These are phyloP conservation scores for Calidris pygmaea DNA, from an alignment of 2,113 vertebrate species.

Conservation along the genomic window DNA sequence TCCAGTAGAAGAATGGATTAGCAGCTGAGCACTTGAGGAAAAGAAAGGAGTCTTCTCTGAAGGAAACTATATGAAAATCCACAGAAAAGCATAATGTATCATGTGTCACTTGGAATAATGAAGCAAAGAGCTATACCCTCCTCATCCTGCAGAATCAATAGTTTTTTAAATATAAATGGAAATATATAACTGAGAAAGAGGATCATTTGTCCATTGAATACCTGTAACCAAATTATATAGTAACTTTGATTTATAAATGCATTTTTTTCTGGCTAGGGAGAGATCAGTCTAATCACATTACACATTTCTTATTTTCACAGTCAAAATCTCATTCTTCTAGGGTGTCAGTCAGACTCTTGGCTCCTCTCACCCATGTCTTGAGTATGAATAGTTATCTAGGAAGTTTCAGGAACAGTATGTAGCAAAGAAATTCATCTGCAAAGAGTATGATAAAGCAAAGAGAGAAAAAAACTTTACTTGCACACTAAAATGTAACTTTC, in stretches of 20 bases:
- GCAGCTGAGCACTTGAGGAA: neutral
- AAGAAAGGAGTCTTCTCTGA: neutral
- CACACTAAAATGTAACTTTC: neutral
- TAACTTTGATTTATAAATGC: conserved; percentile 3
- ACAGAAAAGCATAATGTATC: conserved; percentile 10
- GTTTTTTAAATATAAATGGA: neutral
- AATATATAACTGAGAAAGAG: neutral
- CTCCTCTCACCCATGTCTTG: neutral
- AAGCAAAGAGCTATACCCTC: neutral
- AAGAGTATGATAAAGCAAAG: neutral
- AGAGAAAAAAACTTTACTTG: neutral
- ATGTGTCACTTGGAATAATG: neutral
- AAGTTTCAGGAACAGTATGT: neutral
- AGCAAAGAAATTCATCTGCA: neutral
- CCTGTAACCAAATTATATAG: neutral
- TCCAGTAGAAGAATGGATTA: neutral
- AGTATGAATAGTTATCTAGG: neutral
- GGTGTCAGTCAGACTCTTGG: neutral
- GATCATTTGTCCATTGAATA: neutral
- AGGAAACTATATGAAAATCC: neutral
- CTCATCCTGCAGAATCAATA: neutral
- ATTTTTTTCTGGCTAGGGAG: neutral
- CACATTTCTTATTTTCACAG: neutral
- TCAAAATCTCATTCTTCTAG: neutral
- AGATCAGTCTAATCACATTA: neutral